Evolutionary conservation across 1,140 invertebrate species (phyloP).

Genomic region (Sycophaga agraensis): DNA sequence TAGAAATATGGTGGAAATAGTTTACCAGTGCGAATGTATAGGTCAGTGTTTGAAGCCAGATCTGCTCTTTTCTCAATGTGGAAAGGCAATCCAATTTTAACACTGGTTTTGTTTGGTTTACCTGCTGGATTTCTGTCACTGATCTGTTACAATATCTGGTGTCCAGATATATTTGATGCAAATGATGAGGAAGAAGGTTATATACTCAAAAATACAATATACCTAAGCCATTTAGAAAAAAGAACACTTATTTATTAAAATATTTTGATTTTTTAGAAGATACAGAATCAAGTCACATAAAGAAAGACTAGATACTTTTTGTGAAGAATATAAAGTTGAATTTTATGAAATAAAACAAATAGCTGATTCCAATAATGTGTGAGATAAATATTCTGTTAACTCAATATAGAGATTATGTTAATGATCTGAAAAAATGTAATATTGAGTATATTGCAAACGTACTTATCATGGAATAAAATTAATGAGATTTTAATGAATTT

Average conservation of each 20-base stretch:
- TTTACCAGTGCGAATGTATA: constrained; percentile 69
- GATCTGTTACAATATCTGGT: constrained; percentile 92
- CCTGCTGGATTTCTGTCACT: constrained; percentile 89
- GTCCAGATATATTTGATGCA: constrained; percentile 91
- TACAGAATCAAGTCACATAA: constrained; percentile 45
- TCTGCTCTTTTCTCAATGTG: constrained; percentile 81
- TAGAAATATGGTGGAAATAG: constrained; percentile 82
- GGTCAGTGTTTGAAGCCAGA: constrained; percentile 76
- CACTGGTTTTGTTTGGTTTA: constrained; percentile 82
- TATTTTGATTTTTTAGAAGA: constrained; percentile 37
- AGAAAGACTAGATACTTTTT: constrained; percentile 45
- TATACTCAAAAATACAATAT: too few relatives aligned
- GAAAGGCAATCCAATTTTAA: constrained; percentile 86
- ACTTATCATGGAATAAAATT: constrained; percentile 26
- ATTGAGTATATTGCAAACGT: constrained; percentile 15
- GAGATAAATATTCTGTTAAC: constrained; percentile 10
- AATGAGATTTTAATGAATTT: constrained; percentile 29
- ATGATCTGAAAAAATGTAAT: constrained; percentile 12
- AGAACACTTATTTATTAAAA: constrained; percentile 24
- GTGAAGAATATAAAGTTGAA: background rate
- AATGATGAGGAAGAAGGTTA: constrained; percentile 75
- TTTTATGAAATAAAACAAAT: constrained; percentile 9
- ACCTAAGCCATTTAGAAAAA: too few relatives aligned
- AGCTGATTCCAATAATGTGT: constrained; percentile 7
- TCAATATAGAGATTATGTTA: constrained; percentile 14